Conservation (phyloP, 2,113 vertebrate genomes). For the Oryzias melastigma region DNA sequence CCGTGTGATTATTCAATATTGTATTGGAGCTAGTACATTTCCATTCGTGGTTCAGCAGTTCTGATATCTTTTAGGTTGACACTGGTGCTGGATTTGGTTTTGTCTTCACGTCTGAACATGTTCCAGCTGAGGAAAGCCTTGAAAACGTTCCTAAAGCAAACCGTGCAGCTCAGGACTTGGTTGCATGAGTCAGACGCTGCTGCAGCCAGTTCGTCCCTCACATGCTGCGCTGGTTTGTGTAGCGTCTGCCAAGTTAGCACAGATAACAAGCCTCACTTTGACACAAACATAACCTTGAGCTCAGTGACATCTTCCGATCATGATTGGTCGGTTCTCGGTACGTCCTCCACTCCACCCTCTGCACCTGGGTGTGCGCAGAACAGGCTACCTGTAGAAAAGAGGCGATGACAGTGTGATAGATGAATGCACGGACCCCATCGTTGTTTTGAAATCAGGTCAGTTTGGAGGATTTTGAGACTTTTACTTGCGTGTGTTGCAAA, state of each 20-base stretch:
- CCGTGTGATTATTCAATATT: no score
- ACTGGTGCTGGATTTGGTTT: no score
- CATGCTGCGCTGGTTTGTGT: slow-evolving; percentile 1
- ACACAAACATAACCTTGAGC: slow-evolving; percentile 49
- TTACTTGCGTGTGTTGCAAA: no score
- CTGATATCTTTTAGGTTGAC: no score
- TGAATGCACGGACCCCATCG: no score
- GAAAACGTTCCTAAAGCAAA: background rate
- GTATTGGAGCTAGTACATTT: no score
- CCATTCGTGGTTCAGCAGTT: no score
- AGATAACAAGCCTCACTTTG: slow-evolving; percentile 24
- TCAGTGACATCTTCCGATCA: slow-evolving; percentile 12
- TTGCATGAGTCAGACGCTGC: no score
- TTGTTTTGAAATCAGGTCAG: no score
- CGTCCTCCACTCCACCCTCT: slow-evolving; percentile 40
- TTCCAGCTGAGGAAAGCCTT: background rate
- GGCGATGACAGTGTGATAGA: no score
- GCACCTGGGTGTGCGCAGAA: slow-evolving; percentile 1
- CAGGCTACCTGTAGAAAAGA: background rate
- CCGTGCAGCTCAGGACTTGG: no score
- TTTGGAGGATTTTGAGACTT: no score
- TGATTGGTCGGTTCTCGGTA: slow-evolving; percentile 48
- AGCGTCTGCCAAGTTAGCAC: slow-evolving; percentile 16
- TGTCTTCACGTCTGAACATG: background rate
- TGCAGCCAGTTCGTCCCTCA: background rate